A percentile compares a stretch with the other conserved stretches of the same genome.
These are phyloP conservation scores for Pammene fasciana DNA, from an alignment of 2,888 invertebrate species.

Conservation along the genomic window DNA sequence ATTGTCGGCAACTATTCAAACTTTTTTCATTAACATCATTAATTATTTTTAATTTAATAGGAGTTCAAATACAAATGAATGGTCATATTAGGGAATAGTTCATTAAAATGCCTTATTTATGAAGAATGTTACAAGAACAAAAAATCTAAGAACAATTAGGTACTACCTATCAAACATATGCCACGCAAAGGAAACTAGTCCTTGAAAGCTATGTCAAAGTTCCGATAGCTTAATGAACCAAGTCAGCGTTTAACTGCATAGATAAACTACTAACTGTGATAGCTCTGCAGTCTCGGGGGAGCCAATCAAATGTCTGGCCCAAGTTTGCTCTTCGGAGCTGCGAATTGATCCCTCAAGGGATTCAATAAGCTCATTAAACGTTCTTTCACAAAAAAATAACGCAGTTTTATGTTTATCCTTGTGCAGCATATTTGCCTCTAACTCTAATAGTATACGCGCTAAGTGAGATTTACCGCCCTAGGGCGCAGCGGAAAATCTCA, in stretches of 20 bases:
- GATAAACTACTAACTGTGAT: constrained; percentile 36
- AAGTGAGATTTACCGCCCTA: too few species aligned
- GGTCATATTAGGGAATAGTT: too few species aligned
- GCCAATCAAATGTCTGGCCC: constrained; percentile 60
- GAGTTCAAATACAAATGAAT: too few species aligned
- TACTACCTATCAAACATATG: background rate
- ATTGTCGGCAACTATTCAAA: too few species aligned
- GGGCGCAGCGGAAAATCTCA: too few species aligned
- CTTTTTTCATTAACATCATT: too few species aligned
- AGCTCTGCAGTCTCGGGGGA: constrained; percentile 54
- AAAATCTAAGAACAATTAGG: too few species aligned
- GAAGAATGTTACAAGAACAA: too few species aligned
- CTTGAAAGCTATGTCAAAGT: constrained; percentile 30
- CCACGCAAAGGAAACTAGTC: background rate
- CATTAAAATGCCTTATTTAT: too few species aligned
- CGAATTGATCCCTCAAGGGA: constrained; percentile 44
- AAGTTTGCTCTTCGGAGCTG: constrained; percentile 52
- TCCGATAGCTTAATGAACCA: constrained; percentile 34
- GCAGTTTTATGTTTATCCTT: background rate
- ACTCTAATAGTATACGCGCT: too few species aligned
- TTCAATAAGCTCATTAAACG: constrained; percentile 32
- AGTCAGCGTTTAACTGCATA: constrained; percentile 37
- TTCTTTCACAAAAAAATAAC: background rate
- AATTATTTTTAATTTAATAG: too few species aligned
- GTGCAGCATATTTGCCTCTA: too few species aligned